Evolutionary conservation across 2,888 invertebrate species (phyloP).

Genomic region (Platycheirus albimanus): DNA sequence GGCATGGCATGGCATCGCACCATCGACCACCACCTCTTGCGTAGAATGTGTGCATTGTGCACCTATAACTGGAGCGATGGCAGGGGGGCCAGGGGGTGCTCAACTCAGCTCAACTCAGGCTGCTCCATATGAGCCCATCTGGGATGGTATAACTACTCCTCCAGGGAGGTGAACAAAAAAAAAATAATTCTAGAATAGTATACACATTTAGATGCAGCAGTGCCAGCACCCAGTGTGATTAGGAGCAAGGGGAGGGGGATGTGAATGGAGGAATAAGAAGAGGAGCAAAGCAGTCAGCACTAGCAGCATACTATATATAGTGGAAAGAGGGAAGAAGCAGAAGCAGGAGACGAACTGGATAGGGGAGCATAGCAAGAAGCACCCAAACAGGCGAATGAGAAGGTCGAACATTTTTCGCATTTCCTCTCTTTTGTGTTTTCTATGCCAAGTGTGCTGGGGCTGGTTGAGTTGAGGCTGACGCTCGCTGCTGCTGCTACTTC

Average conservation of each 20-base stretch:
- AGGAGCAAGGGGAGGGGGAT: slow-evolving; percentile 37
- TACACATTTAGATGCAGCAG: slow-evolving; percentile 61
- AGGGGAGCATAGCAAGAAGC: slow-evolving; percentile 45
- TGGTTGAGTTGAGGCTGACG: background rate
- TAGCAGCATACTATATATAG: no score
- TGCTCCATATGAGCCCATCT: slow-evolving; percentile 60
- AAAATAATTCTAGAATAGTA: slow-evolving; percentile 51
- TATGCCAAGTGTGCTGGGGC: slow-evolving; percentile 65
- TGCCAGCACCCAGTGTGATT: slow-evolving; percentile 58
- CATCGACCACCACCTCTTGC: slow-evolving; percentile 68
- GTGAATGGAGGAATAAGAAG: slow-evolving; percentile 32
- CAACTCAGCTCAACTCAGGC: no score
- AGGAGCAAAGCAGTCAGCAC: slow-evolving; percentile 45
- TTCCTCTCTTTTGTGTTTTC: slow-evolving; percentile 74
- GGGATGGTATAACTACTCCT: slow-evolving; percentile 38
- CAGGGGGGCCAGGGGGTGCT: slow-evolving; percentile 32
- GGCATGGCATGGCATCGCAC: no score
- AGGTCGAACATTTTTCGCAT: slow-evolving; percentile 74
- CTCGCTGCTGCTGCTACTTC: background rate
- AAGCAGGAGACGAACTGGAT: slow-evolving; percentile 34
- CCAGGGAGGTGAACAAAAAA: slow-evolving; percentile 49
- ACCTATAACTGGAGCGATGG: slow-evolving; percentile 58
- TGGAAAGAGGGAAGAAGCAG: slow-evolving; percentile 6
- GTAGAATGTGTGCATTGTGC: slow-evolving; percentile 58
- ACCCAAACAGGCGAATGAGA: slow-evolving; percentile 72